Evolutionary conservation across 2,113 vertebrate species (phyloP), one percentile per base, ranked within the genome.

Genomic region (Cynoglossus semilaevis): DNA sequence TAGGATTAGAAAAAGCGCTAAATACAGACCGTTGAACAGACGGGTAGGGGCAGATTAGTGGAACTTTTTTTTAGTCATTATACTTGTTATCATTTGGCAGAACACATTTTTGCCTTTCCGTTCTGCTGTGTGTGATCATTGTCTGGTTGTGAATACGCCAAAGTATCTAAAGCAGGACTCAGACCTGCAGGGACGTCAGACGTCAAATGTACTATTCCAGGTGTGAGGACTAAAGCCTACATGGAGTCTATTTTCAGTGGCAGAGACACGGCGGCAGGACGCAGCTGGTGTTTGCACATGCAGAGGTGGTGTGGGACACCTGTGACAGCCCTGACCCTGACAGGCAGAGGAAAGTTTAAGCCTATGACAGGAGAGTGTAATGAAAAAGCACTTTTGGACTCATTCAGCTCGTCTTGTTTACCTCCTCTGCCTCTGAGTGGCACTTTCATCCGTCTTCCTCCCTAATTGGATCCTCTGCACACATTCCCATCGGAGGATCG

Each of bases 301-400:
- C 13, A 42, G 52, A 48, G 10, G 35, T 34, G 58, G 51, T 51
- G 59, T 34, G 65, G 47, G 47, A 59, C 55, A 60, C 67, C 22
- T 18, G 67, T 43, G 70, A 73, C 78, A 76, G 44, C 47, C 34
- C 58, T 77, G 81, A 87, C 83, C 82, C 78, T 74, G 63, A 45
- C 70, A 77, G 76, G 74, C 76, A 75, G 61, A 75, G 72, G 63
- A 79, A 75, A 76, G 74, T 79, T 79, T 77, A 80, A 79, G 78
- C 70, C 57, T 85, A 76, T 77, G 81, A 85, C 82, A 76, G 81
- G 72, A 18, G 67, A 76, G 77, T 81, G 76, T 88, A 88, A 90
- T 90, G 87, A 90, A 91, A 90, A 88, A 90, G 79, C 88, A 88
- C 88, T 88, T 87, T 82, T 88, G 85, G 81, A 85, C 85, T 86